Base-by-base conservation (phyloP, 2,113 vertebrate species). In the Carassius auratus region DNA sequence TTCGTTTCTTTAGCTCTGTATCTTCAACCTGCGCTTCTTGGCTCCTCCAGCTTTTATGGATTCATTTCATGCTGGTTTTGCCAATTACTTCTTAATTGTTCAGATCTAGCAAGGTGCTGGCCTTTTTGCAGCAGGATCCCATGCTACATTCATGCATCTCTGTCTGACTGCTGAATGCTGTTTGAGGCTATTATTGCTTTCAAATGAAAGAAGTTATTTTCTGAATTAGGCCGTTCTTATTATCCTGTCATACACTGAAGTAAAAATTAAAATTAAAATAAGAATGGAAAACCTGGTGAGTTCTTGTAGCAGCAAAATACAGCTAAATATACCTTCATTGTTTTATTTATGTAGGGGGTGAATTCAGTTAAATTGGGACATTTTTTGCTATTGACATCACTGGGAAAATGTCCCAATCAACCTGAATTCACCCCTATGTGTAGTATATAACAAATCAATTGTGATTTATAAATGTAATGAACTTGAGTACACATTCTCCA, bases 41-140 rank as follows among this genome's bases (percentile, higher is more conserved):
- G 59, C 68, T 62, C 10, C 17, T 42, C 12, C 36, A 45, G 33
- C 21, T 21, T 62, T 84, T 86, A 88, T 88, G 85, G 76, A 83
- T 76, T 86, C 87, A 86, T 88, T 88, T 86, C 59, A 86, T 80
- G 76, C 81, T 68, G 84, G 55, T 69, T 80, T 79, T 79, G 38
- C 36, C 38, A 79, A 80, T 86, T 62, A 69, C 71, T 73, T 19
- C 10, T 59, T 88, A 76, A 88, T 81, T 57, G 84, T n/a, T 12
- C 12, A 69, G 81, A 68, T 68, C 74, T 45, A 76, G 81, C 23
- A 50, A 68, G 76, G 36, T 42, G 77, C 66, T 48, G 55, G 33
- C 79, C 66, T 86, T 50, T 30, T 3, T 64, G 45, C 30, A 78
- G 12, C 50, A 55, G 55, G 42, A 83, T n/a, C 75, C 75, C 57